phyloP scores from a whole-genome alignment of 2,888 invertebrate species.

The Parapristionchus giblindavisi region DNA sequence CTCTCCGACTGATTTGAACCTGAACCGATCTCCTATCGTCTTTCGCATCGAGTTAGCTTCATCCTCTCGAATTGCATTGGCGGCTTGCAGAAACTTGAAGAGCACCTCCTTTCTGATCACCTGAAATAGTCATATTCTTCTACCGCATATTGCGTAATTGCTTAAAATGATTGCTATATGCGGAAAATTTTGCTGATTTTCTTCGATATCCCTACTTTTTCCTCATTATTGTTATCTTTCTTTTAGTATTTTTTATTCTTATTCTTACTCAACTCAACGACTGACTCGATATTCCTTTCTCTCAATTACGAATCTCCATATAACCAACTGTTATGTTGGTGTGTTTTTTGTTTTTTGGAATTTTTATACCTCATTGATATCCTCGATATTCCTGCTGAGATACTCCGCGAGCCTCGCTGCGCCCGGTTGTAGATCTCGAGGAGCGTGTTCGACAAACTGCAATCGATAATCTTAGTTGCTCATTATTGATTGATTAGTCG shows the following conservation, averaged over 20 bases:
- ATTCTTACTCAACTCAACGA: no score
- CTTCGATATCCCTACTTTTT: background rate
- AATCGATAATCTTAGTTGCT: no score
- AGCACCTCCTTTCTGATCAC: conserved; percentile 34
- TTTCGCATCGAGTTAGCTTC: conserved; percentile 25
- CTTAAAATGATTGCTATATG: no score
- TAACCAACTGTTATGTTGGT: no score
- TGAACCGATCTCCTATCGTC: conserved; percentile 31
- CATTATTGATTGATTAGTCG: no score
- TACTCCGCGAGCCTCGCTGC: conserved; percentile 3
- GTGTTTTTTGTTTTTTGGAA: background rate
- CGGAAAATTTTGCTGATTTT: no score
- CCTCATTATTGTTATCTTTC: background rate
- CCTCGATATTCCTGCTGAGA: conserved; percentile 28
- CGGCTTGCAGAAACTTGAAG: conserved; percentile 33
- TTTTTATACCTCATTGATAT: conserved; percentile 13
- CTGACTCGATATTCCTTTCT: no score
- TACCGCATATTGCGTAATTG: no score
- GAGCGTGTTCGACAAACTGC: conserved; percentile 3
- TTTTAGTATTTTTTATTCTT: background rate
- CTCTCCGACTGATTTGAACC: conserved; percentile 31
- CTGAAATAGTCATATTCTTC: no score
- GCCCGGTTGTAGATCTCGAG: conserved; percentile 2
- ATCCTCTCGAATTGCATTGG: conserved; percentile 10
- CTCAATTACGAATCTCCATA: no score